phyloP scores from a whole-genome alignment of 2,797 vertebrate genomes.

The Sebastolobus alascanus region DNA sequence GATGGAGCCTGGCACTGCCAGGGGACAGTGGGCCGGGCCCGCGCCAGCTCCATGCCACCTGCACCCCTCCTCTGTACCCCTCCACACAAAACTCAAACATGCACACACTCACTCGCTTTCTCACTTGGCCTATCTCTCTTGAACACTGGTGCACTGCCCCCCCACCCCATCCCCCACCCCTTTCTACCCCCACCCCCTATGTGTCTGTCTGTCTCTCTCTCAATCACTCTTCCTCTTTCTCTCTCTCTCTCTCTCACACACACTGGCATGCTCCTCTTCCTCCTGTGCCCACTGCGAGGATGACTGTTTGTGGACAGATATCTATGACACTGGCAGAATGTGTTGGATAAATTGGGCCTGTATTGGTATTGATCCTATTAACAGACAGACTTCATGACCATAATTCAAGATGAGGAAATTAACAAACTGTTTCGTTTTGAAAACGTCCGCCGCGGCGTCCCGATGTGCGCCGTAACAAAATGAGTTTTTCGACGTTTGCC shows the following conservation, averaged over 20 bases:
- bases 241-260: slow-evolving; percentile 29
- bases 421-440: slow-evolving; percentile 42
- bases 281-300: slow-evolving; percentile 70
- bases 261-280: slow-evolving; percentile 66
- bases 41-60: slow-evolving; percentile 92
- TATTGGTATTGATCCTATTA: slow-evolving; percentile 67
- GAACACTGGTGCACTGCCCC: slow-evolving; percentile 68
- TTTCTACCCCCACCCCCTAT: slow-evolving; percentile 53
- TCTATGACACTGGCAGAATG: slow-evolving; percentile 72
- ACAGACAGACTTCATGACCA: slow-evolving; percentile 44
- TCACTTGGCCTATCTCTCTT: slow-evolving; percentile 78
- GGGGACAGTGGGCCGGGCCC: slow-evolving; percentile 82
- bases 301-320: slow-evolving; percentile 76
- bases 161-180: slow-evolving; percentile 10
- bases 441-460: slow-evolving; percentile 22
- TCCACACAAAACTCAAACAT: slow-evolving; percentile 69
- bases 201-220: slow-evolving; percentile 62
- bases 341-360: slow-evolving; percentile 52
- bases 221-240: slow-evolving; percentile 61
- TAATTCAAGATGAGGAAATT: slow-evolving; percentile 56
- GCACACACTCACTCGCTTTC: slow-evolving; percentile 66
- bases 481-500: slow-evolving; percentile 32
- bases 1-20: slow-evolving; percentile 93
- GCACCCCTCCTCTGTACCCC: slow-evolving; percentile 85
- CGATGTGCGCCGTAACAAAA: not conserved